A percentile compares a stretch with the other conserved stretches of the same genome.
These are phyloP conservation scores for Clarias laeviceps DNA, from an alignment of 2,797 vertebrate species.

Conservation along the genomic window DNA sequence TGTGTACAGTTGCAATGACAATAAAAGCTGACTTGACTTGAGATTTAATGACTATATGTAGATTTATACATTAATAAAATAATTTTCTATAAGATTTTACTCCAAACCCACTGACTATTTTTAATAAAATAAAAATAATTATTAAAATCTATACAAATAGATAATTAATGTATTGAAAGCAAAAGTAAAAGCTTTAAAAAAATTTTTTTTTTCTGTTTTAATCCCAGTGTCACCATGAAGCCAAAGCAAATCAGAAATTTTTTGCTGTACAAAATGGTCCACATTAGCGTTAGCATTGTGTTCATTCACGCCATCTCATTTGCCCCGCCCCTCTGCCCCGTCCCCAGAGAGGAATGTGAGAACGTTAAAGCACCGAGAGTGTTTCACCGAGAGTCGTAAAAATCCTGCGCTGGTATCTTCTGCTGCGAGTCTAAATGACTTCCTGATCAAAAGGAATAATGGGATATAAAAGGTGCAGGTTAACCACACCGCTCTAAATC, in stretches of 20 bases:
- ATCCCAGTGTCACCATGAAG: background rate
- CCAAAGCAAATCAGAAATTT: background rate
- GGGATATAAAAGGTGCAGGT: slow-evolving; percentile 15
- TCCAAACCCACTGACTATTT: background rate
- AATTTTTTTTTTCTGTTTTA: background rate
- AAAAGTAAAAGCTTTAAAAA: background rate
- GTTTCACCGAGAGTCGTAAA: background rate
- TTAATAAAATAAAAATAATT: background rate
- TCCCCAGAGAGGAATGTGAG: background rate
- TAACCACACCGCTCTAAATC: slow-evolving; percentile 4
- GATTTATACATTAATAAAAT: too few relatives aligned
- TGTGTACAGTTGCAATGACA: too few relatives aligned
- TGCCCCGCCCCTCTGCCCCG: background rate
- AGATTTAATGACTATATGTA: too few relatives aligned
- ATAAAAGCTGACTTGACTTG: too few relatives aligned
- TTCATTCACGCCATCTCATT: too few relatives aligned
- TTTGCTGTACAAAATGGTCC: background rate
- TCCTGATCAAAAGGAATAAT: slow-evolving; percentile 23
- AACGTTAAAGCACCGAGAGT: background rate
- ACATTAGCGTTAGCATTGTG: background rate
- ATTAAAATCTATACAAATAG: background rate
- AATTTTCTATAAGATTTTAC: too few relatives aligned
- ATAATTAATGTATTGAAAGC: background rate
- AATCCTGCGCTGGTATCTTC: background rate
- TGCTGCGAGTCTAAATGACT: background rate